Evolutionary conservation across 2,888 invertebrate genomes (phyloP).

Genomic region (Thymelicus sylvestris): DNA sequence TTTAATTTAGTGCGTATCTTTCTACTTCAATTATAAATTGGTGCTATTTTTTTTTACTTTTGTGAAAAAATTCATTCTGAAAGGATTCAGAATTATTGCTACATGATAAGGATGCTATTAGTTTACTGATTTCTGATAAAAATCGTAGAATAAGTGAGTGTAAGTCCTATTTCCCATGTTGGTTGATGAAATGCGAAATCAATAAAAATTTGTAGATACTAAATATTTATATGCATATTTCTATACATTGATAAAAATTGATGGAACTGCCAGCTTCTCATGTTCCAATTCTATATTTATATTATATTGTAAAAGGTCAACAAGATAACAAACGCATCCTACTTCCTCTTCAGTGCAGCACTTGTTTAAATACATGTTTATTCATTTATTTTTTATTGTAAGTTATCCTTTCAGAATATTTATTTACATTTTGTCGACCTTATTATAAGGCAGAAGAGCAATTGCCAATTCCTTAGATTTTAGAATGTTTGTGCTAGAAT

Average conservation of each 20-base stretch:
- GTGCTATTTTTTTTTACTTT: conserved; percentile 6
- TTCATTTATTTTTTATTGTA: too few relatives aligned
- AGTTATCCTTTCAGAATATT: too few relatives aligned
- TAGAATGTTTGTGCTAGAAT: too few relatives aligned
- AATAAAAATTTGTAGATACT: not conserved
- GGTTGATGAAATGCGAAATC: not conserved
- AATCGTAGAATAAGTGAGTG: not conserved
- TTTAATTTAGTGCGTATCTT: not conserved
- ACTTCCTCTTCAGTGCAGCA: too few relatives aligned
- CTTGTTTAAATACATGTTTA: too few relatives aligned
- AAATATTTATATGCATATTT: conserved; percentile 4
- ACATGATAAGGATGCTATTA: not conserved
- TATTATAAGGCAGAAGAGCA: not conserved
- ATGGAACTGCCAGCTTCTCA: not conserved
- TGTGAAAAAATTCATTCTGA: not conserved
- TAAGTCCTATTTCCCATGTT: not conserved
- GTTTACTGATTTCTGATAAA: not conserved
- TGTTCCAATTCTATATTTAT: not conserved
- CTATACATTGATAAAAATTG: not conserved
- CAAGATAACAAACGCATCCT: too few relatives aligned
- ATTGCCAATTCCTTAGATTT: not conserved
- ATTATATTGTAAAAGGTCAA: conserved; percentile 4
- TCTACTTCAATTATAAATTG: not conserved
- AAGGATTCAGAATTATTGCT: too few relatives aligned
- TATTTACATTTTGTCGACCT: not conserved